Conservation (phyloP, 2,113 vertebrate genomes). For the Triplophysa tibetana region DNA sequence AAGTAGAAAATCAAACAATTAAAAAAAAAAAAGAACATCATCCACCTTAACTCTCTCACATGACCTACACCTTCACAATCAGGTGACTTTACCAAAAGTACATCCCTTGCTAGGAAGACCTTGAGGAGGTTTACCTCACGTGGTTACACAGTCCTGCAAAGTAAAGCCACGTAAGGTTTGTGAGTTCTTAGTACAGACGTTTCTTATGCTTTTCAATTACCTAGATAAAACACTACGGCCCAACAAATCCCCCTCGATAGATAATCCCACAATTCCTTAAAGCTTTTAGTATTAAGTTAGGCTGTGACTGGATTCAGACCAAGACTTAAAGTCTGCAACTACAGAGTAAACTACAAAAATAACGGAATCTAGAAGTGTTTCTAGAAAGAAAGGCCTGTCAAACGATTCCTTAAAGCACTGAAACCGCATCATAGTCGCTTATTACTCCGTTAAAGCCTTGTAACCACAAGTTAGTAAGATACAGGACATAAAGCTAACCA, state of each 20-base stretch:
- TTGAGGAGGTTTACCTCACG: conserved; percentile 37
- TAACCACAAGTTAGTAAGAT: conserved; percentile 76
- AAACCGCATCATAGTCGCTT: conserved; percentile 76
- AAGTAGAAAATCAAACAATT: conserved; percentile 66
- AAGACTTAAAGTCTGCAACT: conserved; percentile 36
- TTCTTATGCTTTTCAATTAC: conserved; percentile 27
- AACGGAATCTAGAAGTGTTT: conserved; percentile 67
- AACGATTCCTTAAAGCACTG: conserved; percentile 74
- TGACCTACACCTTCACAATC: conserved; percentile 31
- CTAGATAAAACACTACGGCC: conserved; percentile 26
- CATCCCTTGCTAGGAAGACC: conserved; percentile 50
- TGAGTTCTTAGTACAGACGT: conserved; percentile 21
- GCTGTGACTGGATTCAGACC: conserved; percentile 53
- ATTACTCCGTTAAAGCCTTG: conserved; percentile 81
- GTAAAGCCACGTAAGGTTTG: conserved; percentile 3
- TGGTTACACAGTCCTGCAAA: conserved; percentile 17
- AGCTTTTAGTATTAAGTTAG: conserved; percentile 68
- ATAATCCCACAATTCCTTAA: conserved; percentile 64
- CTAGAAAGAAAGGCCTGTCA: conserved; percentile 66
- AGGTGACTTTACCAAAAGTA: conserved; percentile 36
- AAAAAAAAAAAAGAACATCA: conserved; percentile 34
- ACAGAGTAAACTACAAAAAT: conserved; percentile 12
- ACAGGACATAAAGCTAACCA: conserved; percentile 69
- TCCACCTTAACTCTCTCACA: conserved; percentile 23
- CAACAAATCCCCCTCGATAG: conserved; percentile 31